Conservation (phyloP, 2,113 vertebrate species). For the Nothocercus julius region DNA sequence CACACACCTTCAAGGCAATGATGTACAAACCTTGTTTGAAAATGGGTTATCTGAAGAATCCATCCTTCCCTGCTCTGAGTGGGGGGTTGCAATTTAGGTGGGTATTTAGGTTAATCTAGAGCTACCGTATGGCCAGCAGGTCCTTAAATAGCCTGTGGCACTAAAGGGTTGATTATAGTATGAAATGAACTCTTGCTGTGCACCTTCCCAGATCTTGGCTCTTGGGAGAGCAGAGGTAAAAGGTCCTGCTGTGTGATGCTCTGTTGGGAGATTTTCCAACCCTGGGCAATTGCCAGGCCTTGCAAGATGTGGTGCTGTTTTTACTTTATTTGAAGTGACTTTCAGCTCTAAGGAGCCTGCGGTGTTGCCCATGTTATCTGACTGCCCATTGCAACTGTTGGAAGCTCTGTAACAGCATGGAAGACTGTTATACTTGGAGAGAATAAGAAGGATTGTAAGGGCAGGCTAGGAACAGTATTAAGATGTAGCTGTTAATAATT, state of each 20-base stretch:
- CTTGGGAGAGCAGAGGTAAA: background rate
- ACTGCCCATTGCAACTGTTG: accelerated
- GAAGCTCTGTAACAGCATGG: background rate
- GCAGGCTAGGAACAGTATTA: background rate
- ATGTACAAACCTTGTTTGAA: background rate
- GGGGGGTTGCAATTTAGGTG: background rate
- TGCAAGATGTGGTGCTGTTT: accelerated
- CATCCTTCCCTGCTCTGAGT: background rate
- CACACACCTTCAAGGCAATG: background rate
- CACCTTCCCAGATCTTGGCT: background rate
- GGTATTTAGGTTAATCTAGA: background rate
- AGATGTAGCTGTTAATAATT: background rate
- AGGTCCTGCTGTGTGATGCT: background rate
- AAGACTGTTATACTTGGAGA: background rate
- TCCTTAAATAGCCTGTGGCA: background rate
- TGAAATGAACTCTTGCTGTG: background rate
- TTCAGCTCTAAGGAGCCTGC: background rate
- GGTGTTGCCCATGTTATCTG: accelerated
- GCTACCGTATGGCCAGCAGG: background rate
- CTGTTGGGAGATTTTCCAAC: background rate
- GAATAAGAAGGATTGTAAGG: background rate
- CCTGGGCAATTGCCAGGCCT: background rate
- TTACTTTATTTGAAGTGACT: background rate
- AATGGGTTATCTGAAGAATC: background rate
- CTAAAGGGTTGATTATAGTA: background rate